A percentile compares a stretch with the other conserved stretches of the same genome.
phyloP scores from a whole-genome alignment of 2,888 invertebrate species.

The Lucinisca nassula region DNA sequence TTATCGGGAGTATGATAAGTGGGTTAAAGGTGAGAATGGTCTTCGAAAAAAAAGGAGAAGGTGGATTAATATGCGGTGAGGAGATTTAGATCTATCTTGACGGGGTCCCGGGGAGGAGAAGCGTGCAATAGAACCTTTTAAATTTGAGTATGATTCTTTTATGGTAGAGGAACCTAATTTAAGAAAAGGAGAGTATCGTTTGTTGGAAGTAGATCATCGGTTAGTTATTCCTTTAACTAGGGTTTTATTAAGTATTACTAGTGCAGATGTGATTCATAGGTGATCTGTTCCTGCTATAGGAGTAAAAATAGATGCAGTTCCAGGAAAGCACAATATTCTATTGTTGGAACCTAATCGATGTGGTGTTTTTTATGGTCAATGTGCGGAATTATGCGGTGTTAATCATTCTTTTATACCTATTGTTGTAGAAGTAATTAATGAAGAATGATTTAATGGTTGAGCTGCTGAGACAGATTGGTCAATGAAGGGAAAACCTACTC shows the following conservation, averaged over 20 bases:
- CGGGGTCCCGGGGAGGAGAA: background rate
- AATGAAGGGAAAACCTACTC: background rate
- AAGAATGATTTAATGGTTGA: background rate
- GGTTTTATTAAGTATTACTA: background rate
- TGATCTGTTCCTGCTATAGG: conserved; percentile 4
- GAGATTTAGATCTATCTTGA: background rate
- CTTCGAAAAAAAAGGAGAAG: background rate
- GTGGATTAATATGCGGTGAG: background rate
- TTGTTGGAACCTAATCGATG: background rate
- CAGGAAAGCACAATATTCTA: background rate
- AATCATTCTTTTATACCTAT: background rate
- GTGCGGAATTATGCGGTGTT: conserved; percentile 2
- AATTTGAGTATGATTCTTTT: background rate
- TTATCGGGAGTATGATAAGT: background rate
- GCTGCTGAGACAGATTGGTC: background rate
- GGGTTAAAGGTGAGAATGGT: background rate
- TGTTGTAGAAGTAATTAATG: background rate
- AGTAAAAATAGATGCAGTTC: conserved; percentile 13
- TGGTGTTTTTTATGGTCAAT: background rate
- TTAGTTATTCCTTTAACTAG: background rate
- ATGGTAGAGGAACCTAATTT: background rate
- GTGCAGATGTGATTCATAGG: conserved; percentile 15
- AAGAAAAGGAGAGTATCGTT: background rate
- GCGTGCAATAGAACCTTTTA: background rate
- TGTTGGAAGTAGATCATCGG: background rate